Base-by-base conservation (phyloP, 2,888 invertebrate genomes). In the Oscheius myriophilus region DNA sequence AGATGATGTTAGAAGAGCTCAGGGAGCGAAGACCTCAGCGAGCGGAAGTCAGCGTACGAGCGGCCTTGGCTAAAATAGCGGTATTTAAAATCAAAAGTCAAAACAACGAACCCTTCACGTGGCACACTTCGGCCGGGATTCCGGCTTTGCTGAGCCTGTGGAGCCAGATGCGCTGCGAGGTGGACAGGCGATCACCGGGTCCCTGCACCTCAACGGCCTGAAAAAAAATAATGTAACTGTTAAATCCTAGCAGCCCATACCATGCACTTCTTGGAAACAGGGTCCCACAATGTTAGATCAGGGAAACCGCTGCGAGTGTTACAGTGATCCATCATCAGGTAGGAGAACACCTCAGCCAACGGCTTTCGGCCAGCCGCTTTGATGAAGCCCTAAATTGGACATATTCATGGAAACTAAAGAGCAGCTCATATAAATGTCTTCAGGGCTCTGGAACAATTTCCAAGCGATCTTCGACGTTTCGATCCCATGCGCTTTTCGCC, bases 201-300 rank as follows among this genome's bases (percentile, higher is more conserved):
- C 94, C 93, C 88, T 95, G 94, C 11, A 95, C 94, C 89, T 95
- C 94, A 9, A 93, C 91, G 85, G 94, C 87, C 87, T 89, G 57
- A 3, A 68, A 51, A n/a, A 59, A 46, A 11, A 58, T n/a, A n/a
- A 4, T 7, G 6, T 2, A 14, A 41, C 3, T 33, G 33, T n/a
- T n/a, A 33, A 33, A 33, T 6, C 33, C 6, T 3, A 46, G n/a
- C 3, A 16, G 12, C 2, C 2, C 3, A 7, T 18, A 46, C 16
- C 16, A 46, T 33, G 33, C 33, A 33, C 33, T 64, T 69, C 14
- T 57, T 75, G 7, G n/a, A n/a, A n/a, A 59, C 59, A 9, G 70
- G 53, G 69, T 83, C 80, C 83, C 83, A 82, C 14, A 83, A 33
- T 4, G 79, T 81, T 18, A 84, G 64, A 69, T 84, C 84, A 16